These are phyloP conservation scores for Heterotilapia buettikoferi DNA, from an alignment of 2,113 vertebrate genomes.

Conservation along the genomic window DNA sequence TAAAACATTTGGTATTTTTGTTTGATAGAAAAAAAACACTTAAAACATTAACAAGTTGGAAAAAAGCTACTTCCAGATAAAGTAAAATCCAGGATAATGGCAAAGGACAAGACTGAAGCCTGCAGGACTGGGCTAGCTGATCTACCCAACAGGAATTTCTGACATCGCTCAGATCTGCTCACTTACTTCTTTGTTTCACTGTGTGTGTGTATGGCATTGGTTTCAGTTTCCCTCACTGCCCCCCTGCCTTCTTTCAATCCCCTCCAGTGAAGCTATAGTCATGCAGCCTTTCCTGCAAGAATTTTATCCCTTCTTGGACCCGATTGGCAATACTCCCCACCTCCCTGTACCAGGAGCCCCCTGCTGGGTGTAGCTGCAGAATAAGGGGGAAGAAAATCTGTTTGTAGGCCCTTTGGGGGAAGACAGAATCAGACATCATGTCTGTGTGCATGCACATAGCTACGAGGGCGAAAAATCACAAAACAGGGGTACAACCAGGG, in stretches of 20 bases:
- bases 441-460: neutral
- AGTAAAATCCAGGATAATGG: neutral
- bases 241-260: neutral
- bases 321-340: neutral
- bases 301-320: neutral
- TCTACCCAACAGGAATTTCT: neutral
- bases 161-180: neutral
- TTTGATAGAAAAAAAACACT: neutral
- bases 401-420: neutral
- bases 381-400: neutral
- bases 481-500: neutral
- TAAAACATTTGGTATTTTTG: neutral
- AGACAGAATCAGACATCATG: neutral
- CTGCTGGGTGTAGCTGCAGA: slow-evolving; percentile 2
- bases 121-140: neutral
- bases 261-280: neutral
- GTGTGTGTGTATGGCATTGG: neutral
- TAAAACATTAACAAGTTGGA: neutral
- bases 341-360: neutral
- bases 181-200: neutral
- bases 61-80: neutral
- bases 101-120: neutral
- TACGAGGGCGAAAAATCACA: neutral
- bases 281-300: slow-evolving; percentile 8
- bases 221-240: neutral